Base-by-base conservation (phyloP, 2,888 invertebrate species). In the Drosophila mayaguana region DNA sequence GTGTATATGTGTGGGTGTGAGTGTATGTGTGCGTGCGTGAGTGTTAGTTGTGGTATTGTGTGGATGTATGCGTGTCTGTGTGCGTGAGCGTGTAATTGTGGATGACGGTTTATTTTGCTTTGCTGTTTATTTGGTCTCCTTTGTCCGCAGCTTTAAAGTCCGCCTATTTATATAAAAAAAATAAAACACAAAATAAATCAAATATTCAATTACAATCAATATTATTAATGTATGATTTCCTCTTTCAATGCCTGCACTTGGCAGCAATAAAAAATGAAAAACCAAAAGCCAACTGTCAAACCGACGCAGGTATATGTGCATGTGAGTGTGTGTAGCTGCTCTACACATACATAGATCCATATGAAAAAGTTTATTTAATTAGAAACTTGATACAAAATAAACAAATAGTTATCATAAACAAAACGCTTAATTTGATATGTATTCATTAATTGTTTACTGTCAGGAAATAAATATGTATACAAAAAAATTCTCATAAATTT, bases 131-230 rank as follows among this genome's bases (percentile, higher is more conserved):
- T 18, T 3, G 59, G 16, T 25, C 28, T 48, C 20, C 46, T 28
- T 18, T 48, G 28, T 25, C 38, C 59, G 59, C 46, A 48, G 28
- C 22, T 20, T 34, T 48, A 48, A 38, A 38, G 59, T 38, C 38
- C 67, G 18, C 36, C 38, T 66, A 12, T 5, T 32, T 8, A 12
- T 22, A 16, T 9, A 45, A n/a, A 38, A 38, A 36, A 38, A 12
- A 18, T 5, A 36, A 25, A 25, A 25, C 3, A 7, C 28, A 28
- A 28, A 28, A 28, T 28, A 28, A 63, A 50, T 5, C 4, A 66
- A 22, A 36, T 20, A 1, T 28, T 7, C 38, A 9, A 55, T 43
- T n/a, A 43, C 11, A 45, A 25, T 34, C 22, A 56, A 57, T 16
- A 34, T 42, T 11, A 28, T 8, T 28, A 18, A 40, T 18, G 1